Conservation (phyloP, 1,140 invertebrate species). For the Drepana arcuata region DNA sequence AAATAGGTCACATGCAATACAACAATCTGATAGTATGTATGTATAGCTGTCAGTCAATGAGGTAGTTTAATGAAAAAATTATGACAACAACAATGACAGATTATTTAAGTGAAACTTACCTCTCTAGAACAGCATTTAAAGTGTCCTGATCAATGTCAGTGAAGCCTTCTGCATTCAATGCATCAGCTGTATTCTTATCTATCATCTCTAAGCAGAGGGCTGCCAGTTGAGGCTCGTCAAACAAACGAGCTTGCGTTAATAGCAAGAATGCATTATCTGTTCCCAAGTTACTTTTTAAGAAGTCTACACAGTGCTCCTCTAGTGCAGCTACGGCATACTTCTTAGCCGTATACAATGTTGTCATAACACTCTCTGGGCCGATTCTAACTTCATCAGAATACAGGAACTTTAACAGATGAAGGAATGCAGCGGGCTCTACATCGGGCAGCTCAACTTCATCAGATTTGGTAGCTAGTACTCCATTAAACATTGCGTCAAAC, state of each 20-base stretch:
- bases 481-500: constrained; percentile 92
- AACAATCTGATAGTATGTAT: no score
- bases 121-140: constrained; percentile 83
- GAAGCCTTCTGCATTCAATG: constrained; percentile 88
- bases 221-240: constrained; percentile 85
- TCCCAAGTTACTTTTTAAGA: constrained; percentile 84
- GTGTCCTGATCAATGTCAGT: constrained; percentile 90
- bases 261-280: constrained; percentile 91
- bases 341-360: constrained; percentile 88
- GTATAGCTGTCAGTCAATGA: no score
- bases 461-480: constrained; percentile 77
- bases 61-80: no score
- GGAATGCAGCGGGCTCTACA: constrained; percentile 85
- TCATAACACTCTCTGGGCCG: constrained; percentile 90
- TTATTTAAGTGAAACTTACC: no score
- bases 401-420: constrained; percentile 81
- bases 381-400: constrained; percentile 91
- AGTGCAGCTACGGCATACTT: constrained; percentile 89
- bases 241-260: constrained; percentile 84
- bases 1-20: no score
- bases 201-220: constrained; percentile 88
- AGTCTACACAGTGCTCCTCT: constrained; percentile 89
- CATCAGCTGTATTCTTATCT: constrained; percentile 88
- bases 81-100: no score
- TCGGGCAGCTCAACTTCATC: constrained; percentile 87